phyloP scores from a whole-genome alignment of 2,113 vertebrate genomes.

The Megaleporinus macrocephalus region DNA sequence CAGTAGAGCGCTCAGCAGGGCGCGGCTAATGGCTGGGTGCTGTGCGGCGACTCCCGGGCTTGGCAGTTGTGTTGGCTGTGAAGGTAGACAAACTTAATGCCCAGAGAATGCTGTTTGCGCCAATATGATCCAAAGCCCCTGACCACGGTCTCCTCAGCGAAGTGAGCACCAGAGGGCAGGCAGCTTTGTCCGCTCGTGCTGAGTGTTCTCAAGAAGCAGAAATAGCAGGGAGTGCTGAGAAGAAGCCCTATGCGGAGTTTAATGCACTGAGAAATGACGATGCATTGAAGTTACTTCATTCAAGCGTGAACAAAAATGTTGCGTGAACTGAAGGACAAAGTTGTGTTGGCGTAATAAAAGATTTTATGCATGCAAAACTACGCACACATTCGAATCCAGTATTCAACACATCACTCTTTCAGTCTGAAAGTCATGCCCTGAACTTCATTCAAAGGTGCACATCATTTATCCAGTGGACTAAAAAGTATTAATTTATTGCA shows the following conservation, averaged over 20 bases:
- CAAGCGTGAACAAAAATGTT: too few species aligned
- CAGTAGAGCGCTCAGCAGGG: background rate
- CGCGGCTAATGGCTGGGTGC: background rate
- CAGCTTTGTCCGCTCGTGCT: constrained; percentile 35
- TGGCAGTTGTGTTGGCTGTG: background rate
- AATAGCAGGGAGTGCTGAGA: background rate
- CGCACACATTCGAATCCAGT: background rate
- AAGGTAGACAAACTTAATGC: background rate
- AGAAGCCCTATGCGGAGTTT: background rate
- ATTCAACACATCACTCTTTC: background rate
- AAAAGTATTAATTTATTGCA: too few species aligned
- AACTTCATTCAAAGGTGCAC: too few species aligned
- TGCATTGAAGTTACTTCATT: background rate
- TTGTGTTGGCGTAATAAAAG: background rate
- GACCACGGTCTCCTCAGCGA: background rate
- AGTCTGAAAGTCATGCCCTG: too few species aligned
- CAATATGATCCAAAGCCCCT: background rate
- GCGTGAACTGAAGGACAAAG: too few species aligned
- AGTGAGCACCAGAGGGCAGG: constrained; percentile 1
- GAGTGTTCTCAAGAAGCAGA: constrained; percentile 12
- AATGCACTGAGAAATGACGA: background rate
- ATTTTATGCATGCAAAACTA: background rate
- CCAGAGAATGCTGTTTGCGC: background rate
- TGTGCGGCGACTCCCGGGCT: background rate
- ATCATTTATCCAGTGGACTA: too few species aligned